Conservation (phyloP, 2,797 vertebrate genomes). For the Bradypodion ventrale region DNA sequence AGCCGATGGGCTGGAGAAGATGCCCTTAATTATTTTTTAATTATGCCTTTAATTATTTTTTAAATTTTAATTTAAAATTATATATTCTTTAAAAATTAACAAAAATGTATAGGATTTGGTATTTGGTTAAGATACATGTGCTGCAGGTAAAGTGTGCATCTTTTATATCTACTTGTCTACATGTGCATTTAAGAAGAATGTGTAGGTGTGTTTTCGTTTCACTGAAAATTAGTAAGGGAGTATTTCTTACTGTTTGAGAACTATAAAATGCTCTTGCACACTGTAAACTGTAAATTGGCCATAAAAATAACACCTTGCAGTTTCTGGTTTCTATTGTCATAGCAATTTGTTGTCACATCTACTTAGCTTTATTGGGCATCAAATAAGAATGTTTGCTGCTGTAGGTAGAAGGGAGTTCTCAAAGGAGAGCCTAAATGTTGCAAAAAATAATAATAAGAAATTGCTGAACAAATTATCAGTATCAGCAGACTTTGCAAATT, state of each 20-base stretch:
- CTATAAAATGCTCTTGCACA: slow-evolving; percentile 9
- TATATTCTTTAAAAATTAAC: too few species aligned
- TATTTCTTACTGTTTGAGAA: slow-evolving; percentile 6
- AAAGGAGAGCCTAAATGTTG: slow-evolving; percentile 42
- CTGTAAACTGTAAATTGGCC: background rate
- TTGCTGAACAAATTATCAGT: slow-evolving; percentile 17
- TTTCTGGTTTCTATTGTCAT: slow-evolving; percentile 9
- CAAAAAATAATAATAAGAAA: slow-evolving; percentile 9
- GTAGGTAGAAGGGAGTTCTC: slow-evolving; percentile 31
- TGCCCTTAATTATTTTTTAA: too few species aligned
- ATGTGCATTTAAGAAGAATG: too few species aligned
- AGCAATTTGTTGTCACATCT: slow-evolving; percentile 20
- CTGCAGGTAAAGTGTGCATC: background rate
- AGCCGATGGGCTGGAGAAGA: background rate
- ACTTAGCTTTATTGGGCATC: slow-evolving; percentile 34
- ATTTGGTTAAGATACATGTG: background rate
- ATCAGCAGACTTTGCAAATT: slow-evolving; percentile 27
- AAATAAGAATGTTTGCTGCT: slow-evolving; percentile 31
- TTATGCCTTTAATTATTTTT: too few species aligned
- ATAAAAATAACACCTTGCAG: slow-evolving; percentile 32
- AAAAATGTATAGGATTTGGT: background rate
- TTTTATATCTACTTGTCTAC: background rate
- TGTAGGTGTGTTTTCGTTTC: background rate
- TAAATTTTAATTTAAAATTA: too few species aligned
- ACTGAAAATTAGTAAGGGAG: background rate